Conservation (phyloP, 2,888 invertebrate species). For the Dysmachus trigonus region DNA sequence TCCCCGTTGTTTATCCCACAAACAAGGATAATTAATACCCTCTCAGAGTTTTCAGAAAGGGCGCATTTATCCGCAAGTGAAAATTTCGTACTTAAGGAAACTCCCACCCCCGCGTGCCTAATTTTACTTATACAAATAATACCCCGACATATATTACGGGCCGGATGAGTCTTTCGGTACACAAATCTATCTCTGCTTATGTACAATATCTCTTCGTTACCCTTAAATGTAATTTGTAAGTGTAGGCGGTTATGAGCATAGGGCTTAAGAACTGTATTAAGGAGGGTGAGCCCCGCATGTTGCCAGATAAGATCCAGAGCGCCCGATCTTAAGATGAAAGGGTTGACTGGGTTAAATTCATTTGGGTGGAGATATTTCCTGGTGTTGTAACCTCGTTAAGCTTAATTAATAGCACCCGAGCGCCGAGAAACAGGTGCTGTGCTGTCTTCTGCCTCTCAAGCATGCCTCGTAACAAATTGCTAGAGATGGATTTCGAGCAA, state of each 20-base stretch:
- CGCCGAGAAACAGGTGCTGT: slow-evolving; percentile 56
- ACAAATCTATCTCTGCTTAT: slow-evolving; percentile 41
- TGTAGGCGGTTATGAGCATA: slow-evolving; percentile 38
- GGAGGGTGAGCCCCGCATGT: slow-evolving; percentile 13
- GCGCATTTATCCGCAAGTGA: slow-evolving; percentile 36
- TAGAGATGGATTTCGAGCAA: slow-evolving; percentile 14
- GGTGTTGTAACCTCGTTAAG: slow-evolving; percentile 65
- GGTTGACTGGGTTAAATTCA: slow-evolving; percentile 39
- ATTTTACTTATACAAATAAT: slow-evolving; percentile 43
- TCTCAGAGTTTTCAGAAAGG: slow-evolving; percentile 42
- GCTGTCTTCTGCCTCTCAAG: slow-evolving; percentile 5
- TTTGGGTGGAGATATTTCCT: slow-evolving; percentile 39
- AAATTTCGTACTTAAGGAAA: slow-evolving; percentile 29
- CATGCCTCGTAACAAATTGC: slow-evolving; percentile 14
- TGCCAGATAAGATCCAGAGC: slow-evolving; percentile 31
- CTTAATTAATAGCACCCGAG: slow-evolving; percentile 65
- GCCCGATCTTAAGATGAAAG: slow-evolving; percentile 26
- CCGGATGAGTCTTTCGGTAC: slow-evolving; percentile 34
- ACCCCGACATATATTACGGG: slow-evolving; percentile 44
- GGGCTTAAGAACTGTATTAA: slow-evolving; percentile 27
- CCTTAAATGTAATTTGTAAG: slow-evolving; percentile 43
- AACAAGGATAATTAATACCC: slow-evolving; percentile 56
- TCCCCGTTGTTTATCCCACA: slow-evolving; percentile 52
- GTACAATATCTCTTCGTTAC: slow-evolving; percentile 31
- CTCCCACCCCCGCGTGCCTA: slow-evolving; percentile 21